Evolutionary conservation across 2,888 invertebrate genomes (phyloP), one percentile per base, ranked within the genome.

Genomic region (Thereva nobilitata): DNA sequence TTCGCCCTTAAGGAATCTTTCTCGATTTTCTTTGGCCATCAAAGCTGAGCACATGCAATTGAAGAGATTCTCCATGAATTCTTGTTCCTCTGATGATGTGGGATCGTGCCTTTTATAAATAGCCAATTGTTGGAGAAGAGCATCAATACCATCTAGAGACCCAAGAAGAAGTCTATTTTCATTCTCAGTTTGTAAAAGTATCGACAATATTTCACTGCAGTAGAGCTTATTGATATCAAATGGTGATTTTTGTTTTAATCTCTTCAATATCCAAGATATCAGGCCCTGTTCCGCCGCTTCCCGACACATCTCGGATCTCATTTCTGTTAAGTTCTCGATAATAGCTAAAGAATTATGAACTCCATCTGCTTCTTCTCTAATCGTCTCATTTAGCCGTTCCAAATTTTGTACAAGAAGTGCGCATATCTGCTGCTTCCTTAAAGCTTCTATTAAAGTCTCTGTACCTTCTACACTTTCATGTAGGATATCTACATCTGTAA

Each of bases 61-160:
- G 79, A 99, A 99, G 72, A 99, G 84, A 82, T 99, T 99, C 82
- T 99, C 98, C 98, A 99, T 98, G 75, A 95, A 91, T 81, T 99
- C 99, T 75, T 93, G 91, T 79, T 99, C 99, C 80, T 98, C 98
- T 3, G 89, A 88, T 64, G 90, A 89, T 63, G 85, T 84, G 0
- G 97, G 97, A 82, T 97, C 97, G 76, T 97, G 95, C 10, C 95
- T 85, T 81, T 97, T 97, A 82, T 95, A 97, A 75, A 92, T 90
- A 73, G 97, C 96, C 70, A 97, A 83, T 78, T 97, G 98, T 80
- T 97, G 97, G 7, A 99, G 83, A 53, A 99, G 82, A 42, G 95
- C 91, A 83, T 99, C 99, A 74, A 98, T 97, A 3, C 97, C 97
- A 77, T 98, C 97, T 50, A 95, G 79, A 75, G 94, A 93, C n/a